Evolutionary conservation across 35 echinoderm and acorn worm species (phyloP).

Genomic region (Diadema setosum): DNA sequence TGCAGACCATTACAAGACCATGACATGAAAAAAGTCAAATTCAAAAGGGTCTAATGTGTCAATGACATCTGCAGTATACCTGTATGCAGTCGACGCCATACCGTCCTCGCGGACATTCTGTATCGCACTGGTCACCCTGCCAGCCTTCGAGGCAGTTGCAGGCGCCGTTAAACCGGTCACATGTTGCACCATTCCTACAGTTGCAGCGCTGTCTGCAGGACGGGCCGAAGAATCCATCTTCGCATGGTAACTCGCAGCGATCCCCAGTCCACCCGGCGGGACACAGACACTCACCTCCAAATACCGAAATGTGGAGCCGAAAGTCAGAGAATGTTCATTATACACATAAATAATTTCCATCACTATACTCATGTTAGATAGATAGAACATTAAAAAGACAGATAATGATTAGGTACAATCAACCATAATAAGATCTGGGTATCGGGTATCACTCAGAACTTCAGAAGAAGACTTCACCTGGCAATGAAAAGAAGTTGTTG

Average conservation of each 20-base stretch:
- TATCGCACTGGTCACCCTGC: slow-evolving; percentile 39
- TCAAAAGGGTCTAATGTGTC: too few species aligned
- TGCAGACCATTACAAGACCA: too few species aligned
- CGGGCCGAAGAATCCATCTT: slow-evolving; percentile 38
- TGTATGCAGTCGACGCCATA: slow-evolving; percentile 57
- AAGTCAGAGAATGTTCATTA: not conserved
- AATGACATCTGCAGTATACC: too few species aligned
- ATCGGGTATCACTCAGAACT: too few species aligned
- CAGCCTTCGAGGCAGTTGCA: slow-evolving; percentile 74
- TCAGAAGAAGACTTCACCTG: too few species aligned
- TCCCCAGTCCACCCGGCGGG: slow-evolving; percentile 31
- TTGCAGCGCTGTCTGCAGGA: slow-evolving; percentile 48
- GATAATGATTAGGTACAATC: too few species aligned
- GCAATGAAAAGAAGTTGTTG: too few species aligned
- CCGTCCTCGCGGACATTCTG: slow-evolving; percentile 22
- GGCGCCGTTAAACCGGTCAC: slow-evolving; percentile 79
- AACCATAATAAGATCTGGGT: too few species aligned
- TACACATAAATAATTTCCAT: too few species aligned
- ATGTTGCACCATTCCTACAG: slow-evolving; percentile 57
- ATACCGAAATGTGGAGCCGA: not conserved
- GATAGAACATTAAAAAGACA: too few species aligned
- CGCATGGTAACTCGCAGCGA: slow-evolving; percentile 5
- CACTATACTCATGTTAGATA: too few species aligned
- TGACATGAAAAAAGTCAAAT: too few species aligned
- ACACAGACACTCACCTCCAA: slow-evolving; percentile 44